Evolutionary conservation across 1,140 invertebrate genomes (phyloP), one percentile per base, ranked within the genome.

Genomic region (Drosophila sp.): DNA sequence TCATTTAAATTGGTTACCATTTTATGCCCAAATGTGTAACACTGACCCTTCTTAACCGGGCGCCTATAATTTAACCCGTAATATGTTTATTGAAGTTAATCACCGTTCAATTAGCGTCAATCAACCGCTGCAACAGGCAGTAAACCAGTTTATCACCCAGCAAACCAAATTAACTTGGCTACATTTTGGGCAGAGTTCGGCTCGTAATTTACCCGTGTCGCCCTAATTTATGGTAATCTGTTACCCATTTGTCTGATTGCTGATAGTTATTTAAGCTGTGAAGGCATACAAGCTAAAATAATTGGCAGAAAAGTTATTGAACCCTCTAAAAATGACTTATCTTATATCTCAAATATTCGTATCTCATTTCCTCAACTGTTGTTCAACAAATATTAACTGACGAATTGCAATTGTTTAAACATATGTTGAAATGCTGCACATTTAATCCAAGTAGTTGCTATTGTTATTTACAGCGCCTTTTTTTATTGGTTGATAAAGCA

Each of bases 101-200:
- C 56, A 62, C 16, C 21, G 57, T 63, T 74, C 57, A 61, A 74
- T 74, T 74, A 40, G 9, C 50, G 18, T 43, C 66, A 57, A 53
- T 74, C 51, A 72, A 61, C 38, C 32, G 9, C 34, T 41, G 41
- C 34, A 13, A 16, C 56, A 34, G 25, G 16, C 16, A 14, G 29
- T 45, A 45, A 64, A 51, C 21, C 36, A 32, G 50, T 64, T 41
- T 57, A 53, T 32, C 7, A 13, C 11, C n/a, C 32, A n/a, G 18
- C 7, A 16, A 63, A 18, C 43, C 32, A 64, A 48, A 45, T 46
- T 54, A 63, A 51, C 11, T 46, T 8, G 14, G 4, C 36, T 34
- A 41, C 11, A 43, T 29, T 54, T 48, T 29, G 36, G 50, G n/a
- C n/a, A n/a, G n/a, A n/a, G 7, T 14, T 32, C 13, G 27, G 8